Evolutionary conservation across 92 coral and sea anemone species (phyloP), one percentile per base, ranked within the genome.

Genomic region (Bergia sp.): DNA sequence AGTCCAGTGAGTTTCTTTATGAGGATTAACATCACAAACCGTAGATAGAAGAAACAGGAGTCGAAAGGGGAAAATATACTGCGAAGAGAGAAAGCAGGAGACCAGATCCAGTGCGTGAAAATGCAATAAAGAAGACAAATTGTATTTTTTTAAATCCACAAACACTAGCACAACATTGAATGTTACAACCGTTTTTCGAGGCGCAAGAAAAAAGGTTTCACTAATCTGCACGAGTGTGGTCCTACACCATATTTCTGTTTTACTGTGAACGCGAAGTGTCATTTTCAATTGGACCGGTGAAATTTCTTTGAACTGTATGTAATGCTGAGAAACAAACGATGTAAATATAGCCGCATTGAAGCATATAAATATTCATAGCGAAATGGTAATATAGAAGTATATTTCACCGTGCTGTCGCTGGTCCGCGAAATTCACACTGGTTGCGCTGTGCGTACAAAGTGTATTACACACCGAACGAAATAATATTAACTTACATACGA

Each of bases 291-390:
- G 87, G n/a, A 41, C 85, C 85, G 85, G 85, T 41, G 47, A 37
- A 84, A 23, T 84, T 36, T 84, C 66, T 73, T 71, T 49, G 61
- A 79, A 8, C 77, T 74, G 53, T 73, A 73, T 84, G 42, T 71
- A 84, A 84, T 84, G 43, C 79, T 29, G 23, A 67, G 74, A 84
- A 84, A 72, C 78, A 73, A 84, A 69, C 50, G 91, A 85, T 79
- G 94, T 91, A 91, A 91, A 91, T 91, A 91, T 76, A 91, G 67
- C 88, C 66, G 6, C 87, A 8, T 37, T 73, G 79, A 21, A 58
- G 15, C 29, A 18, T 58, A 91, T 91, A 85, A 91, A 91, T 91
- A 91, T 91, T 91, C 94, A 80, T 91, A 64, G 73, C 37, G 21
- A 61, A 81, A 57, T 81, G 81, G 86, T 84, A 82, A 83, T 91